Evolutionary conservation across 2,113 vertebrate species (phyloP).

Genomic region (Myotis davidii): DNA sequence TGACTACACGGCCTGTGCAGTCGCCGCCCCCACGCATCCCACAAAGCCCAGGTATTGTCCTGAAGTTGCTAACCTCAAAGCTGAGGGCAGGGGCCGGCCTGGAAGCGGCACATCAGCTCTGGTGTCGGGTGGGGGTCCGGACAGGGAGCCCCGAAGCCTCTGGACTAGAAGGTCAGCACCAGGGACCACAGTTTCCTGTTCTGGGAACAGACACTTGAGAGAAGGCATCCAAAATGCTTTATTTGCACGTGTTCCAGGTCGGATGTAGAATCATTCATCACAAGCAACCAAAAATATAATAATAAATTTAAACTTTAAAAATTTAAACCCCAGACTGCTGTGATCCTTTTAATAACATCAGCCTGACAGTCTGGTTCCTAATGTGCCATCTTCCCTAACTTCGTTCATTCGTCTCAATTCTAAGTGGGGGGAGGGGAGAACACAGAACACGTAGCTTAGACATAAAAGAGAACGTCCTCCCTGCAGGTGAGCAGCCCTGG

Average conservation of each 20-base stretch:
- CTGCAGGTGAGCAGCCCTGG: neutral
- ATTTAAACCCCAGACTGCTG: neutral
- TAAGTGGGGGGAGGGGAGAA: neutral
- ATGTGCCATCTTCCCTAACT: neutral
- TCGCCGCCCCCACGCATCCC: neutral
- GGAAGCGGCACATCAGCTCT: accelerated
- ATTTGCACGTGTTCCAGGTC: neutral
- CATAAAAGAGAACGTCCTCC: neutral
- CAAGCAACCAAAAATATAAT: neutral
- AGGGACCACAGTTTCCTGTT: neutral
- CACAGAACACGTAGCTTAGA: neutral
- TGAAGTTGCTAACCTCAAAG: neutral
- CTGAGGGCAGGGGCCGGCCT: neutral
- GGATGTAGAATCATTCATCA: neutral
- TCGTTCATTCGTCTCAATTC: neutral
- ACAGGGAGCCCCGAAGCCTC: neutral
- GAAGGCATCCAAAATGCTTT: neutral
- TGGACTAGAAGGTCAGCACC: neutral
- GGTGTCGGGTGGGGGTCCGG: accelerated
- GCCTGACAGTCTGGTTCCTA: neutral
- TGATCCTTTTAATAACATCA: neutral
- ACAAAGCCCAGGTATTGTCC: neutral
- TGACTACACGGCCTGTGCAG: neutral
- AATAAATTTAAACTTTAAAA: neutral
- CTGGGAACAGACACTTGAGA: neutral